phyloP scores from a whole-genome alignment of 1,140 invertebrate genomes.

The Onthophagus taurus region DNA sequence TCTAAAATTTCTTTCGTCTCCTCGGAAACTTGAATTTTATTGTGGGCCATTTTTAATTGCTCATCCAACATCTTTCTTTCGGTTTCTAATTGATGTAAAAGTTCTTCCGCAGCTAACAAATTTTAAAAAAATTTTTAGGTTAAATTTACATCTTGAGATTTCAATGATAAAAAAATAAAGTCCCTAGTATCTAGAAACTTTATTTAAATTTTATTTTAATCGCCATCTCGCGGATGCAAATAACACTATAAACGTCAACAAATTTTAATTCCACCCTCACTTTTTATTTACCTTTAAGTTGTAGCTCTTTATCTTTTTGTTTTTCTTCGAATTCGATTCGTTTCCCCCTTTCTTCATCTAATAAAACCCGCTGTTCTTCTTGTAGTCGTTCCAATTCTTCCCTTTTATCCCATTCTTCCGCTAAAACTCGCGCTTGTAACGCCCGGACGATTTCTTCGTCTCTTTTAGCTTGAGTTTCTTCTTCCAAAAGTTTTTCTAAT shows the following conservation, averaged over 20 bases:
- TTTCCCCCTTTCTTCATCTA: conserved; percentile 64
- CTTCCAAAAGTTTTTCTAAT: conserved; percentile 59
- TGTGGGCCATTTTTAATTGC: conserved; percentile 53
- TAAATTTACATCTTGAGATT: neutral
- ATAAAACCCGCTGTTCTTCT: conserved; percentile 59
- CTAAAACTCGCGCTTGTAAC: conserved; percentile 61
- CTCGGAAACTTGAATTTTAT: conserved; percentile 58
- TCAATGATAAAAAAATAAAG: conserved; percentile 11
- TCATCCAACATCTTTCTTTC: conserved; percentile 56
- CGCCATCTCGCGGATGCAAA: too few species aligned
- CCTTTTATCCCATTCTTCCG: conserved; percentile 74
- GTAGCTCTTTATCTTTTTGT: conserved; percentile 60
- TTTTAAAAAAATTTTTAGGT: too few species aligned
- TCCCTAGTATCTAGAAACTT: too few species aligned
- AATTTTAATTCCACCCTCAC: too few species aligned
- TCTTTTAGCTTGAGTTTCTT: conserved; percentile 70
- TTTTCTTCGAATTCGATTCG: conserved; percentile 60
- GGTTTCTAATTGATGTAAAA: conserved; percentile 55
- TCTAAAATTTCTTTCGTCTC: conserved; percentile 55
- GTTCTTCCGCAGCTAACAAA: conserved; percentile 51
- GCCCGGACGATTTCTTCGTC: conserved; percentile 75
- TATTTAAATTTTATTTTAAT: too few species aligned
- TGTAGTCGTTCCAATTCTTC: conserved; percentile 69
- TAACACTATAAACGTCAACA: too few species aligned
- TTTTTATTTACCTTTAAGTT: conserved; percentile 55